Evolutionary conservation across 37 sponge, comb jelly and placozoan genomes (phyloP), one percentile per base, ranked within the genome.

Genomic region (Axinella damicornis): DNA sequence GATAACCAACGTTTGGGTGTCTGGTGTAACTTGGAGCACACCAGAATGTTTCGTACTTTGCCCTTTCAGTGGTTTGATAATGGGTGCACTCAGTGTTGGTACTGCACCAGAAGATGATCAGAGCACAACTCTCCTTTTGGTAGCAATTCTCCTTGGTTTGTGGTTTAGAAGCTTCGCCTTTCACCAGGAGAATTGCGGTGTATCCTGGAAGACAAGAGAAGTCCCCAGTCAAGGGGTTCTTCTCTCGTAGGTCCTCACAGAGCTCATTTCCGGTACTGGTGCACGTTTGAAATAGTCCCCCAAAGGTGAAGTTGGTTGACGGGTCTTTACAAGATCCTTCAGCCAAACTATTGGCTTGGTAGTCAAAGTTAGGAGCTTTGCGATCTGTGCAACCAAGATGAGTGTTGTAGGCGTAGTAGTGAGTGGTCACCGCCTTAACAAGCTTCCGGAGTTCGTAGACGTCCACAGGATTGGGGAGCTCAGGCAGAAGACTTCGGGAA

Each of bases 211-310:
- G 85, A 57, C 90, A 90, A 28, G 60, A 52, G 34, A 63, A 65
- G 13, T n/a, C 81, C 16, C 75, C 75, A 16, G 90, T 85, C 0
- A 84, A 46, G 2, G 81, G 85, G 53, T 90, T 90, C 1, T 53
- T 79, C 70, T 90, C 85, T 1, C 1, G 34, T 24, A 79, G 24
- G 21, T 85, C 70, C 17, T 57, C 24, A 9, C 69, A 69, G 21
- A 69, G n/a, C 30, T 6, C 12, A n/a, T 1, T 39, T 52, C 46
- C 36, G 1, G 32, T 57, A 2, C 40, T 58, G 0, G 28, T 35
- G 73, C 89, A 89, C 0, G 78, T 89, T 57, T 88, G 88, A 53
- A 76, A 88, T 20, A 88, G 70, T 0, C 88, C 88, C 11, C 82
- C 88, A 74, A 88, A 76, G 20, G 63, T 81, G 69, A 60, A 76